Percentiles rank a stretch among this genome's conserved stretches.
Evolutionary conservation across 2,888 invertebrate genomes (phyloP).

Genomic region (Phalera bucephala): DNA sequence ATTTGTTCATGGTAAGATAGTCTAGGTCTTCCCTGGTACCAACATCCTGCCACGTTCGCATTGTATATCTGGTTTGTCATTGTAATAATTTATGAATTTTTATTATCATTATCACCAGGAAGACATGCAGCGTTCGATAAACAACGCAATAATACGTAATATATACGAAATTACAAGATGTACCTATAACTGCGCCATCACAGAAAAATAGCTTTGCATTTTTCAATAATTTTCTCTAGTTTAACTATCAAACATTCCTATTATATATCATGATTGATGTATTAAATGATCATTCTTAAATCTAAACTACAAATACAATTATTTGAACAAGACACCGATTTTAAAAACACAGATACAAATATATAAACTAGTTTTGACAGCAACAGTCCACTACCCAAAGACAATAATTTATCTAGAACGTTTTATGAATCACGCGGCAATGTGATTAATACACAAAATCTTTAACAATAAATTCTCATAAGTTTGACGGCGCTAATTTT

Average conservation of each 20-base stretch:
- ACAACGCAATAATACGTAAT: too few species aligned
- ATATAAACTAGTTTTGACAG: not conserved
- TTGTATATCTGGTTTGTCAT: too few species aligned
- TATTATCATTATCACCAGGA: too few species aligned
- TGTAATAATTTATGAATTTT: too few species aligned
- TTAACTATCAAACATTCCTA: not conserved
- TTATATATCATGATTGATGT: not conserved
- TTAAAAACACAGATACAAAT: not conserved
- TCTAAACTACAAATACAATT: not conserved
- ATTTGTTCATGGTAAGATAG: too few species aligned
- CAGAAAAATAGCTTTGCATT: too few species aligned
- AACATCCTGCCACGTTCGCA: too few species aligned
- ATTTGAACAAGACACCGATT: not conserved
- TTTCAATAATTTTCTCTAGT: too few species aligned
- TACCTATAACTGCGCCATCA: too few species aligned
- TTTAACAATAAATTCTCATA: slow-evolving; percentile 1
- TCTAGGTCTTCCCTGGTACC: too few species aligned
- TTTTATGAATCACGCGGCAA: slow-evolving; percentile 6
- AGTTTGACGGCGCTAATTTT: slow-evolving; percentile 2
- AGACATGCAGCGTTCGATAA: too few species aligned
- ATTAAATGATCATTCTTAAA: not conserved
- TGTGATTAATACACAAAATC: slow-evolving; percentile 4
- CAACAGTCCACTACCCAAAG: not conserved
- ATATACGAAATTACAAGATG: too few species aligned
- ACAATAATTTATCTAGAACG: not conserved